Conservation (phyloP, 2,797 vertebrate species). For the Vultur gryphus region DNA sequence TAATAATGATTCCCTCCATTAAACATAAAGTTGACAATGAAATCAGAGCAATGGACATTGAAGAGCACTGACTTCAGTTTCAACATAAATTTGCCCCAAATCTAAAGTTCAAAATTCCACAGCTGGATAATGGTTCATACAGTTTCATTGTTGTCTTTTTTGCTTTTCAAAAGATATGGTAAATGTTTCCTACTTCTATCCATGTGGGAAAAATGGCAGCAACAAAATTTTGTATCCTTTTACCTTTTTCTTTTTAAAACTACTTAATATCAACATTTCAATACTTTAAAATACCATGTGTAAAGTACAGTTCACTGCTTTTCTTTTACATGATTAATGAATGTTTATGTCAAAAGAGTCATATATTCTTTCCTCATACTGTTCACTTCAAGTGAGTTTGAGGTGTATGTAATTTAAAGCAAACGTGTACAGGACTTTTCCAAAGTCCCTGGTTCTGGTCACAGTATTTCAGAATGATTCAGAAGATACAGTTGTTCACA, state of each 20-base stretch:
- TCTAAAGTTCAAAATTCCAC: neutral
- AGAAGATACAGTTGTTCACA: neutral
- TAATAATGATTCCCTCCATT: neutral
- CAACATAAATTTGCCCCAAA: neutral
- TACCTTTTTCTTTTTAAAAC: neutral
- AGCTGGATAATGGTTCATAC: neutral
- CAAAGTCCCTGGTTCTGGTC: neutral
- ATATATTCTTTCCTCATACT: neutral
- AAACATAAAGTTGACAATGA: neutral
- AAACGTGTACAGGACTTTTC: neutral
- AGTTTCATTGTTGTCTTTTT: neutral
- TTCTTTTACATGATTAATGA: neutral
- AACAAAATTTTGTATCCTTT: neutral
- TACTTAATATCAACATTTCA: neutral
- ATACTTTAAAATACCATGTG: neutral
- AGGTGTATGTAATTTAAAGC: neutral
- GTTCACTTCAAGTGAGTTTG: neutral
- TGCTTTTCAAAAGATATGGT: neutral
- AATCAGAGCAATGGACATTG: neutral
- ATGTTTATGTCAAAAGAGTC: neutral
- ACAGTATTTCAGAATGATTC: neutral
- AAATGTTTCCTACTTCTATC: neutral
- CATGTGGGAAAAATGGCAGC: neutral
- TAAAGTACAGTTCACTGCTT: neutral
- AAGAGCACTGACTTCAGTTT: neutral